These are phyloP conservation scores for Drosophila basisetae DNA, from an alignment of 2,888 invertebrate species.

Conservation along the genomic window DNA sequence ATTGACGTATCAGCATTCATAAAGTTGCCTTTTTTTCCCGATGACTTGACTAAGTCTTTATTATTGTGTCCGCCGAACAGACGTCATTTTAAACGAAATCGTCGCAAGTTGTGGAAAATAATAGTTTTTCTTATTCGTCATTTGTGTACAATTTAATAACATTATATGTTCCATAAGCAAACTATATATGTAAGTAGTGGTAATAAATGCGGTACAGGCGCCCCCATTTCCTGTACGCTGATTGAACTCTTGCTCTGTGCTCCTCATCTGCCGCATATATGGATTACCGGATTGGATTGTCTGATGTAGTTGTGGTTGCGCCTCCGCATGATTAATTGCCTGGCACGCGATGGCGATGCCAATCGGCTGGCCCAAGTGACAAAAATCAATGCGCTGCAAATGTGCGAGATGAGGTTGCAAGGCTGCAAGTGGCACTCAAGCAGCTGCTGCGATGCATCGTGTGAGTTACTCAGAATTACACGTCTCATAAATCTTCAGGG, in stretches of 20 bases:
- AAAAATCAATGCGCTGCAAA: slow-evolving; percentile 77
- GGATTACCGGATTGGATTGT: slow-evolving; percentile 1
- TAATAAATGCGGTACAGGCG: neutral
- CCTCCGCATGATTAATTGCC: slow-evolving; percentile 66
- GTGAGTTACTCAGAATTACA: slow-evolving; percentile 55
- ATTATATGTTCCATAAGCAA: neutral
- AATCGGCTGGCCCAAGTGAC: slow-evolving; percentile 70
- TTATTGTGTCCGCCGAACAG: neutral
- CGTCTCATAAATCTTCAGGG: slow-evolving; percentile 60
- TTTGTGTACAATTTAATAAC: fast-evolving
- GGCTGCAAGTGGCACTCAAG: slow-evolving; percentile 35
- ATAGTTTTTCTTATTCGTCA: neutral
- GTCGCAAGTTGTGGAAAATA: neutral
- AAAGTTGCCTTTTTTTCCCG: neutral
- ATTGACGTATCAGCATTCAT: fast-evolving
- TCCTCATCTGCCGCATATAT: slow-evolving; percentile 17
- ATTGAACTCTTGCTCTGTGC: neutral
- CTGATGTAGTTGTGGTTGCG: slow-evolving; percentile 11
- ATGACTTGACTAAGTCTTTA: neutral
- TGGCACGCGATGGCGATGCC: slow-evolving; percentile 72
- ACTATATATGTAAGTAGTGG: neutral
- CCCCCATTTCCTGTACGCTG: neutral
- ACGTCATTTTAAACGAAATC: neutral
- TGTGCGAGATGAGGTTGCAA: slow-evolving; percentile 59
- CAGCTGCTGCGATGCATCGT: slow-evolving; percentile 33